Evolutionary conservation across 2,797 vertebrate genomes (phyloP).

Genomic region (Gymnothorax javanicus): DNA sequence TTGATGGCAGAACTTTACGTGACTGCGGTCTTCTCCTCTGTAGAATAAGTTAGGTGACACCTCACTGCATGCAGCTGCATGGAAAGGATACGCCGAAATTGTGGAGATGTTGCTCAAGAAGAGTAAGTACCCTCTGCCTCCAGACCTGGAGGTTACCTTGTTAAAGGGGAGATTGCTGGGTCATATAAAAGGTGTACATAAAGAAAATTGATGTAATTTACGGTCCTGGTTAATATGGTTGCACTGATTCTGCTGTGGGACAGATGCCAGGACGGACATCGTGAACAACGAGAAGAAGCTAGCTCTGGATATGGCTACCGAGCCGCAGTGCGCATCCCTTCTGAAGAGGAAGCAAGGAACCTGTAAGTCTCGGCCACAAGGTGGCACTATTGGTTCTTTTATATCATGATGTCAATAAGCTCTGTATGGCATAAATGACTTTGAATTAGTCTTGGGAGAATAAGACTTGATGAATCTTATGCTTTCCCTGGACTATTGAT

Average conservation of each 20-base stretch:
- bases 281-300: constrained; percentile 95
- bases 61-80: constrained; percentile 91
- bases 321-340: constrained; percentile 87
- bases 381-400: background rate
- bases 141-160: background rate
- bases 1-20: too few species aligned
- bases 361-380: constrained; percentile 61
- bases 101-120: constrained; percentile 91
- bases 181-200: background rate
- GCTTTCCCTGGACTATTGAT: background rate
- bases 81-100: constrained; percentile 98
- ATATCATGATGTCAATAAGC: background rate
- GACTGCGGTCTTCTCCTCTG: constrained; percentile 30
- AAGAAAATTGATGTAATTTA: background rate
- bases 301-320: constrained; percentile 93
- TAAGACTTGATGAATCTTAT: background rate
- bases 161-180: background rate
- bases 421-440: background rate
- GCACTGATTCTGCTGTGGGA: constrained; percentile 24
- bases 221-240: background rate
- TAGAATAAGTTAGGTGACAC: constrained; percentile 99
- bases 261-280: constrained; percentile 89
- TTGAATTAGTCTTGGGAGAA: background rate
- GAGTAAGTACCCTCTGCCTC: constrained; percentile 65
- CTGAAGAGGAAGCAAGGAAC: constrained; percentile 84